Percentiles rank a stretch among this genome's conserved stretches.
Conservation (phyloP, 2,797 vertebrate species). For the Rhinichthys osculus region DNA sequence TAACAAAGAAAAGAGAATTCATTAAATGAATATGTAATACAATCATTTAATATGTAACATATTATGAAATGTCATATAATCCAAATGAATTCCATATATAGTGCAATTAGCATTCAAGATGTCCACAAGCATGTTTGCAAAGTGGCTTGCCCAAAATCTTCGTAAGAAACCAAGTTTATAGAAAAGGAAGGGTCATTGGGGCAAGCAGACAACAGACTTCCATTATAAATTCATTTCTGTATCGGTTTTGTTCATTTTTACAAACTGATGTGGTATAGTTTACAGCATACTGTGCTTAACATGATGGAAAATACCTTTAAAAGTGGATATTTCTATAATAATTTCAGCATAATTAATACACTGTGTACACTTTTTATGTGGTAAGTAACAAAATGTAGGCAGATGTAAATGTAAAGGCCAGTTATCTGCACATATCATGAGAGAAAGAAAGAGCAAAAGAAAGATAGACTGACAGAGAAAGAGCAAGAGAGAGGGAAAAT, state of each 20-base stretch:
- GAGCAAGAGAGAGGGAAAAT: slow-evolving; percentile 15
- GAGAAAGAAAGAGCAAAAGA: slow-evolving; percentile 7
- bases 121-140: neutral
- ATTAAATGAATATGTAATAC: neutral
- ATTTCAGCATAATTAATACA: neutral
- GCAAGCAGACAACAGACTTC: too few relatives aligned
- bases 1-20: neutral
- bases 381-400: neutral
- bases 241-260: too few relatives aligned
- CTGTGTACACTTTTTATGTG: neutral
- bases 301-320: neutral
- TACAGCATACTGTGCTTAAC: neutral
- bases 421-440: neutral
- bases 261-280: too few relatives aligned
- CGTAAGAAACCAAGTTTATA: too few relatives aligned
- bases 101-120: neutral
- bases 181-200: too few relatives aligned
- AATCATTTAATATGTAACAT: neutral
- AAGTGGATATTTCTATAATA: neutral
- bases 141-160: neutral
- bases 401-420: neutral
- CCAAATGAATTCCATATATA: neutral
- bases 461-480: neutral
- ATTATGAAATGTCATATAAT: neutral
- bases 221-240: too few relatives aligned